A percentile compares a stretch with the other conserved stretches of the same genome.
Conservation (phyloP, 2,113 vertebrate species). For the Coturnix japonica region DNA sequence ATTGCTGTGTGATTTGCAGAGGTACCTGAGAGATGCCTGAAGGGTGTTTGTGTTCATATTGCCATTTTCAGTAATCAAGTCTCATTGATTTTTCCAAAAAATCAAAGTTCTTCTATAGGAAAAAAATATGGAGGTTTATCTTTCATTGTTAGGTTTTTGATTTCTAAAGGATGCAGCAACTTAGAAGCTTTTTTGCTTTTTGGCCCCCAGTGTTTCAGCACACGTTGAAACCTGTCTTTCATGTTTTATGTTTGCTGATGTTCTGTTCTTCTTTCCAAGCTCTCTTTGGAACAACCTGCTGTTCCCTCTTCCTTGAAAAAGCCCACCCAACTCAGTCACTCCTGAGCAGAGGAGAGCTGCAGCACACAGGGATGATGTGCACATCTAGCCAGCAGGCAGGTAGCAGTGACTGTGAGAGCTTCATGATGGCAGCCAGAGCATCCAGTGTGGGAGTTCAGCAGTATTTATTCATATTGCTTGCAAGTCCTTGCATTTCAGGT, state of each 20-base stretch:
- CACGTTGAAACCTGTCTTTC: not conserved
- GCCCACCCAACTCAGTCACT: not conserved
- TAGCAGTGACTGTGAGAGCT: not conserved
- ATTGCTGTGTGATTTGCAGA: not conserved
- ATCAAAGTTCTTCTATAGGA: constrained; percentile 24
- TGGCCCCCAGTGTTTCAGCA: not conserved
- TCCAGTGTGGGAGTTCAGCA: not conserved
- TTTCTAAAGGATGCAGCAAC: not conserved
- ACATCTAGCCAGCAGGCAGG: accelerated
- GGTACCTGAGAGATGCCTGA: constrained; percentile 30
- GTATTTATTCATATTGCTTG: not conserved
- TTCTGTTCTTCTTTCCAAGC: not conserved
- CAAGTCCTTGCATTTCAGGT: not conserved
- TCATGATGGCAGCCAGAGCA: not conserved
- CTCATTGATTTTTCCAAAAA: constrained; percentile 31
- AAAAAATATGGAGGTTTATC: not conserved
- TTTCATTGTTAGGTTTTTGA: not conserved
- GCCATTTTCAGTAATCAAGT: constrained; percentile 50
- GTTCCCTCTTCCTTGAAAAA: not conserved
- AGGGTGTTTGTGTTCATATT: constrained; percentile 17
- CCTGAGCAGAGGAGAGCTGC: not conserved
- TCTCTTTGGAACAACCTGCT: not conserved
- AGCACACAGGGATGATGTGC: accelerated
- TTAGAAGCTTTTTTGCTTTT: not conserved
- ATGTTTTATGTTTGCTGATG: not conserved